Conservation (phyloP, 2,797 vertebrate genomes). For the Arrhamphus sclerolepis region DNA sequence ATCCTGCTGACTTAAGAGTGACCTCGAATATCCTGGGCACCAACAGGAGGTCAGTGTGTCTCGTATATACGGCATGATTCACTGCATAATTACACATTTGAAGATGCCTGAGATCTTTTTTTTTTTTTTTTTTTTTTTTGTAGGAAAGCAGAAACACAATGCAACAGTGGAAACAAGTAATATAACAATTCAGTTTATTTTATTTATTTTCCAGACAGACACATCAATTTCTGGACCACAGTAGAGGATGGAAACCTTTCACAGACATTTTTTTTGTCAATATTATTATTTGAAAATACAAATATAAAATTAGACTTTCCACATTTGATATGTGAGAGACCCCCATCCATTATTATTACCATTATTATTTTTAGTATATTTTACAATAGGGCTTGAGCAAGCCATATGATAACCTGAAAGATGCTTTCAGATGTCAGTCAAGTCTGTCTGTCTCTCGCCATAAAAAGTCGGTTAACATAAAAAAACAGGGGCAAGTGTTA, state of each 20-base stretch:
- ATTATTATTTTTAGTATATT: slow-evolving; percentile 84
- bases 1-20: slow-evolving; percentile 61
- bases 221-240: slow-evolving; percentile 99
- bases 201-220: slow-evolving; percentile 94
- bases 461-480: slow-evolving; percentile 82
- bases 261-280: slow-evolving; percentile 93
- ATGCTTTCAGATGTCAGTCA: slow-evolving; percentile 88
- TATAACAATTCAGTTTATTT: slow-evolving; percentile 92
- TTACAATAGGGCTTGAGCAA: slow-evolving; percentile 97
- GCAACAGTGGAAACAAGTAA: slow-evolving; percentile 73
- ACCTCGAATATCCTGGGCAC: slow-evolving; percentile 48
- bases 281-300: slow-evolving; percentile 97
- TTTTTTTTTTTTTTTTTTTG: slow-evolving; percentile 5
- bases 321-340: slow-evolving; percentile 99
- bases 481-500: slow-evolving; percentile 81
- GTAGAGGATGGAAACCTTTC: slow-evolving; percentile 99
- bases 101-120: not conserved
- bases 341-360: slow-evolving; percentile 87
- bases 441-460: slow-evolving; percentile 82
- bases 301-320: slow-evolving; percentile 99
- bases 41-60: not conserved
- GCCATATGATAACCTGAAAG: slow-evolving; percentile 98
- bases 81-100: slow-evolving; percentile 3
- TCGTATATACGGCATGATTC: not conserved
- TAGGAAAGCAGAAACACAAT: slow-evolving; percentile 45